A percentile compares a stretch with the other conserved stretches of the same genome.
Conservation (phyloP, 2,888 invertebrate species). For the Calliscelio sp. region DNA sequence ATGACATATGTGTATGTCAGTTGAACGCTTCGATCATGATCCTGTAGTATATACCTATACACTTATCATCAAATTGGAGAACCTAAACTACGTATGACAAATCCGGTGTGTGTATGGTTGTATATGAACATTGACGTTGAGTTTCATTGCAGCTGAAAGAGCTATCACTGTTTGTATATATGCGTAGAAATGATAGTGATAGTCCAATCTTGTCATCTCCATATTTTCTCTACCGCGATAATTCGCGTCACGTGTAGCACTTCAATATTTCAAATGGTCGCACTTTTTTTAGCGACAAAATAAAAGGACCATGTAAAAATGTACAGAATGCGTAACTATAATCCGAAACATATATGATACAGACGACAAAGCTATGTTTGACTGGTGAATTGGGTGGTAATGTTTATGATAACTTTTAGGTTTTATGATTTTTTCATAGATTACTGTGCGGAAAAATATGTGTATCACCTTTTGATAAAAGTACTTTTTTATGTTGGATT, state of each 20-base stretch:
- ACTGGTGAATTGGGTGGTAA: not conserved
- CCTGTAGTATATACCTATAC: slow-evolving; percentile 13
- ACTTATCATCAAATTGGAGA: slow-evolving; percentile 3
- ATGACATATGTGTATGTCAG: slow-evolving; percentile 3
- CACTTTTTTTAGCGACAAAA: not conserved
- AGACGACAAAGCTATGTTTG: not conserved
- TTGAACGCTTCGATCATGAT: slow-evolving; percentile 18
- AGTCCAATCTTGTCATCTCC: slow-evolving; percentile 37
- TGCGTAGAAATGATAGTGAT: slow-evolving; percentile 35
- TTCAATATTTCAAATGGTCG: slow-evolving; percentile 28
- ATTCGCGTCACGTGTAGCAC: slow-evolving; percentile 44
- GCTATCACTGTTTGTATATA: slow-evolving; percentile 37
- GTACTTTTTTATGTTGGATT: no score
- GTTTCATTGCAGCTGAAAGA: slow-evolving; percentile 37
- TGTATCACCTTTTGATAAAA: no score
- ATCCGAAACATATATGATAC: not conserved
- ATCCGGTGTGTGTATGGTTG: slow-evolving; percentile 23
- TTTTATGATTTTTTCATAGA: no score
- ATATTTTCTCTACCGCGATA: slow-evolving; percentile 32
- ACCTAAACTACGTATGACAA: slow-evolving; percentile 36
- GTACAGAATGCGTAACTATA: not conserved
- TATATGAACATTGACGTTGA: slow-evolving; percentile 31
- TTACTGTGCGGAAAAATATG: no score
- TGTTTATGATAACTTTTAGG: not conserved
- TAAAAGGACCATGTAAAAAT: slow-evolving; percentile 4